Base-by-base conservation (phyloP, 2,888 invertebrate species). In the Hofmannophila pseudospretella region DNA sequence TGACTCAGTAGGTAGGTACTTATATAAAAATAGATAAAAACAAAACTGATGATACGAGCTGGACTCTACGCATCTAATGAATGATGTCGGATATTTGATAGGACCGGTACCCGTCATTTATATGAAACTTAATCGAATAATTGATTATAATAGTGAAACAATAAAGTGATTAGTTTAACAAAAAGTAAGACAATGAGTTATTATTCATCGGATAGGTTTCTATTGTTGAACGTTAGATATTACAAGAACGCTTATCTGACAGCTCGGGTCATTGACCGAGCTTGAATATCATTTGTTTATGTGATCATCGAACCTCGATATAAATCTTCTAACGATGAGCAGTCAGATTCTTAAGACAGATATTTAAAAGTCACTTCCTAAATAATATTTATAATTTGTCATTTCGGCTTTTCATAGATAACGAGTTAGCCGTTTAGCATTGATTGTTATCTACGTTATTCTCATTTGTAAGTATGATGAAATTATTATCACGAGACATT, bases 81-180 rank as follows among this genome's bases (percentile, higher is more conserved):
- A 79, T 73, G 71, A 71, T 66, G 54, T 60, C 51, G 61, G 67
- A 61, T 68, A 76, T 75, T 69, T 45, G 72, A 79, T 71, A 70
- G 54, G 72, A 75, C 57, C 54, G 61, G 58, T 62, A 60, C 71
- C 41, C 68, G 78, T 70, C 77, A 66, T 76, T 76, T 77, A 77
- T 78, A 72, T 67, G 76, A 74, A 79, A 82, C 68, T 68, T 79
- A 84, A 85, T 79, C 77, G 80, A 82, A 73, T 85, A 85, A 86
- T 85, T 86, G 85, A 85, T 86, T 86, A 80, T 73, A 75, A 69
- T 70, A 78, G 66, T 67, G 67, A 76, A 85, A 85, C 85, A 86
- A 86, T 85, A 78, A 81, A 85, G 80, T 84, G 84, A 85, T 85
- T 86, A 86, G 82, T 80, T 74, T 59, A 70, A 86, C 79, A 81